phyloP scores from a whole-genome alignment of 2,888 invertebrate genomes.

The Cheilosia vulpina region DNA sequence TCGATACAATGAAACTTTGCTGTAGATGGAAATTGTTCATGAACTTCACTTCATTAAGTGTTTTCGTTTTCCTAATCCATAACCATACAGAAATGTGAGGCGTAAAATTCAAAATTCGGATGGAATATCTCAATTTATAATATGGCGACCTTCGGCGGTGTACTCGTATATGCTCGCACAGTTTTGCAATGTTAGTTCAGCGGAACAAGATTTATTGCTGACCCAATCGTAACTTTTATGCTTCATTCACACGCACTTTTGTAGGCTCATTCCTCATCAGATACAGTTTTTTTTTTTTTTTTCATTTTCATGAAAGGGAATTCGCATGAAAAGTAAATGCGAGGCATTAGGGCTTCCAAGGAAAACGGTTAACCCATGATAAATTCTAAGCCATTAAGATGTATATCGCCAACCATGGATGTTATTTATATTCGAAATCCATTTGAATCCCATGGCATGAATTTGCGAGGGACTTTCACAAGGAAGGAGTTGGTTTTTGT shows the following conservation, averaged over 20 bases:
- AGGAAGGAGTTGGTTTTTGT: too few relatives aligned
- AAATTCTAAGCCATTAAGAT: conserved; percentile 50
- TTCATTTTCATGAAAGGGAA: conserved; percentile 7
- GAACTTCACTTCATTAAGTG: too few relatives aligned
- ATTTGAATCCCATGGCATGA: background rate
- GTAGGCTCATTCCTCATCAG: background rate
- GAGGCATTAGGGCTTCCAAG: conserved; percentile 12
- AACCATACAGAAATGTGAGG: too few relatives aligned
- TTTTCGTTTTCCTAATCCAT: too few relatives aligned
- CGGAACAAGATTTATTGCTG: conserved; percentile 43
- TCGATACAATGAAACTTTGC: too few relatives aligned
- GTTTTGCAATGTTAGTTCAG: background rate
- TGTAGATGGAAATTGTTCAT: too few relatives aligned
- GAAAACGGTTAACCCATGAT: conserved; percentile 44
- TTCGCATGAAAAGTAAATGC: conserved; percentile 26
- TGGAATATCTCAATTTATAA: too few relatives aligned
- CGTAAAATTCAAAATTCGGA: too few relatives aligned
- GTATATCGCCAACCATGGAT: conserved; percentile 20
- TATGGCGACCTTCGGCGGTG: too few relatives aligned
- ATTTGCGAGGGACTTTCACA: background rate
- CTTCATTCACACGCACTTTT: conserved; percentile 50
- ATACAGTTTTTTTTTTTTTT: background rate
- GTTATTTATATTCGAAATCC: conserved; percentile 40
- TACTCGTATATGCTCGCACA: background rate
- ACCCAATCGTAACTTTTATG: conserved; percentile 42